Evolutionary conservation across 2,113 vertebrate species (phyloP).

Genomic region (Hippocampus zosterae): DNA sequence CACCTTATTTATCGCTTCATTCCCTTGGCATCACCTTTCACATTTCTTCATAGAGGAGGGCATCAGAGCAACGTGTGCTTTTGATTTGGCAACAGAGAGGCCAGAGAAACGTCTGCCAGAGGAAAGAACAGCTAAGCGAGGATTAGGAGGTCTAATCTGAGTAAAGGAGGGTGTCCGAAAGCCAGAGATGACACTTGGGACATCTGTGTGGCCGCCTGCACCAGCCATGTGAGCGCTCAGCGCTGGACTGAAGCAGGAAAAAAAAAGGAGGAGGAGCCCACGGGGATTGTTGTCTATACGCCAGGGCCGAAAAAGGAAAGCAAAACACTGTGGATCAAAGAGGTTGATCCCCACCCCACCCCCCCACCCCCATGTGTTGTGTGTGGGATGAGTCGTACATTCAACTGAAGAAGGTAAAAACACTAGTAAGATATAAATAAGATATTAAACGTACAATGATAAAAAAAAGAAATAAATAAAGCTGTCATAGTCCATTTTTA

Average conservation of each 20-base stretch:
- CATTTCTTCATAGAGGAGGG: neutral
- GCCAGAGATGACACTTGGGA: slow-evolving; percentile 44
- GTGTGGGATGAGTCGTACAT: neutral
- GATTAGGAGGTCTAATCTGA: slow-evolving; percentile 66
- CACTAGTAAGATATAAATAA: neutral
- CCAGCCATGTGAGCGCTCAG: slow-evolving; percentile 50
- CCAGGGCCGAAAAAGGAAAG: slow-evolving; percentile 48
- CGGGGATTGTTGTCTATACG: slow-evolving; percentile 14
- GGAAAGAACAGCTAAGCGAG: slow-evolving; percentile 68
- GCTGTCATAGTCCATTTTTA: neutral
- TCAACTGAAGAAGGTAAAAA: neutral
- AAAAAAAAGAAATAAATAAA: neutral
- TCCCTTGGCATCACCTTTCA: slow-evolving; percentile 26
- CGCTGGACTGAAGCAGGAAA: slow-evolving; percentile 4
- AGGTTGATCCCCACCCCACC: slow-evolving; percentile 23
- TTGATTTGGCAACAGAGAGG: slow-evolving; percentile 27
- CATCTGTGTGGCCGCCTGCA: slow-evolving; percentile 48
- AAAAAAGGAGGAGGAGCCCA: neutral
- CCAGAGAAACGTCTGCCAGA: slow-evolving; percentile 41
- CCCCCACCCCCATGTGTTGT: neutral
- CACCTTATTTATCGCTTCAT: slow-evolving; percentile 12
- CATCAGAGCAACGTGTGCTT: slow-evolving; percentile 26
- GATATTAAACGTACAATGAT: neutral
- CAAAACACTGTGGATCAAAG: slow-evolving; percentile 23
- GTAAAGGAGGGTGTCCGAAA: slow-evolving; percentile 48